These are phyloP conservation scores for Rhingia rostrata DNA, from an alignment of 2,888 invertebrate species.

Conservation along the genomic window DNA sequence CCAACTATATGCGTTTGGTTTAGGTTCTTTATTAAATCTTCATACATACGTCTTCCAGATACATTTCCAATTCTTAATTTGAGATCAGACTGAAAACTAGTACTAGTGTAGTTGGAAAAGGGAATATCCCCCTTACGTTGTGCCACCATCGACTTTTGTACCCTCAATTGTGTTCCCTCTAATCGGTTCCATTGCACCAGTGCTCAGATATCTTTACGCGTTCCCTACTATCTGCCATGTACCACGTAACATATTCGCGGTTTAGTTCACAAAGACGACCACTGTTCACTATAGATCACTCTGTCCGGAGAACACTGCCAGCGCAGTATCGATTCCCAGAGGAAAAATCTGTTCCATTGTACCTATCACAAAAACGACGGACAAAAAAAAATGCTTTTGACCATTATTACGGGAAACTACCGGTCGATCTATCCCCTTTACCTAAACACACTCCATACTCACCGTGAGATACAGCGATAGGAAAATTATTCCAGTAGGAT, in stretches of 20 bases:
- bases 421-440: not conserved
- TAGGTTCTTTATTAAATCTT: too few species aligned
- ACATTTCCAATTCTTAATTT: too few species aligned
- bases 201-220: not conserved
- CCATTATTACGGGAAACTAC: constrained; percentile 22
- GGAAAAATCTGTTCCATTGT: constrained; percentile 55
- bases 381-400: constrained; percentile 1
- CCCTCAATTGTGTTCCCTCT: not conserved
- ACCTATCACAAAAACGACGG: constrained; percentile 6
- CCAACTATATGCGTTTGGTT: too few species aligned
- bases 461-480: constrained; percentile 44
- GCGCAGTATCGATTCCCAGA: constrained; percentile 41
- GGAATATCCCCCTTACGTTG: too few species aligned
- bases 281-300: constrained; percentile 13
- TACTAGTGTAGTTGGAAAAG: too few species aligned
- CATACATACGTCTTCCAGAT: too few species aligned
- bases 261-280: constrained; percentile 27
- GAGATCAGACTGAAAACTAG: too few species aligned
- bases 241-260: constrained; percentile 18
- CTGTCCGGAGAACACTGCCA: constrained; percentile 16
- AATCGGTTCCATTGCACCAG: not conserved
- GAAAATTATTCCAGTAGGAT: constrained; percentile 38
- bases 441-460: constrained; percentile 4
- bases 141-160: not conserved
- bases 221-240: not conserved